Conservation (phyloP, 2,888 invertebrate genomes). For the Habroteleia sp. region DNA sequence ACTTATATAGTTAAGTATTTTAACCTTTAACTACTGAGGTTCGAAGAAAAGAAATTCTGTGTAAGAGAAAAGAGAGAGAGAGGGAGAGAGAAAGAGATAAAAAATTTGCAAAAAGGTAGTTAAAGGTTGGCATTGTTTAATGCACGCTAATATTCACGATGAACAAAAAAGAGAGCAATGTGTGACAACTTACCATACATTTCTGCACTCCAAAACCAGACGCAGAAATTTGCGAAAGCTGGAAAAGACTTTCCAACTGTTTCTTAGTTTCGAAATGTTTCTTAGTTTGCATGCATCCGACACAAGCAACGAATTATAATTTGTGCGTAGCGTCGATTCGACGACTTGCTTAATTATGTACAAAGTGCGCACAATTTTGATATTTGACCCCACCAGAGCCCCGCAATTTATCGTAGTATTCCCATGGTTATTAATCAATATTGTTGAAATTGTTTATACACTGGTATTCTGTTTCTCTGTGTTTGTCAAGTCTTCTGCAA, state of each 20-base stretch:
- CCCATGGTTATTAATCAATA: slow-evolving; percentile 10
- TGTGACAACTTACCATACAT: slow-evolving; percentile 45
- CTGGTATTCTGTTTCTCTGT: background rate
- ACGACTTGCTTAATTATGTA: slow-evolving; percentile 6
- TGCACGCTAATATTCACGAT: slow-evolving; percentile 14
- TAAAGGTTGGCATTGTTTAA: slow-evolving; percentile 11
- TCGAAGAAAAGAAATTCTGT: no score
- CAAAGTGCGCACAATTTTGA: no score
- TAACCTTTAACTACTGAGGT: slow-evolving; percentile 3
- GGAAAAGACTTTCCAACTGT: no score
- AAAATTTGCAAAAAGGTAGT: slow-evolving; percentile 5
- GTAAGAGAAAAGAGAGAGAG: no score
- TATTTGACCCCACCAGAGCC: slow-evolving; percentile 1
- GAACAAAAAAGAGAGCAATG: slow-evolving; percentile 10
- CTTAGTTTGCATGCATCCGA: slow-evolving; percentile 21
- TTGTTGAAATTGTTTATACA: slow-evolving; percentile 7
- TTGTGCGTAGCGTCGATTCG: background rate
- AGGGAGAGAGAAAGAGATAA: no score
- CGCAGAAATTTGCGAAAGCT: no score
- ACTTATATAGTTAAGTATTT: no score
- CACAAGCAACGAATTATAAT: background rate
- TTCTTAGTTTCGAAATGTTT: no score
- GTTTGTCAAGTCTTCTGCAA: slow-evolving; percentile 3
- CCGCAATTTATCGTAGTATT: slow-evolving; percentile 3
- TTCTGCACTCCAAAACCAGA: background rate